phyloP scores from a whole-genome alignment of 2,888 invertebrate species.

The Gisinianus flammeolus region DNA sequence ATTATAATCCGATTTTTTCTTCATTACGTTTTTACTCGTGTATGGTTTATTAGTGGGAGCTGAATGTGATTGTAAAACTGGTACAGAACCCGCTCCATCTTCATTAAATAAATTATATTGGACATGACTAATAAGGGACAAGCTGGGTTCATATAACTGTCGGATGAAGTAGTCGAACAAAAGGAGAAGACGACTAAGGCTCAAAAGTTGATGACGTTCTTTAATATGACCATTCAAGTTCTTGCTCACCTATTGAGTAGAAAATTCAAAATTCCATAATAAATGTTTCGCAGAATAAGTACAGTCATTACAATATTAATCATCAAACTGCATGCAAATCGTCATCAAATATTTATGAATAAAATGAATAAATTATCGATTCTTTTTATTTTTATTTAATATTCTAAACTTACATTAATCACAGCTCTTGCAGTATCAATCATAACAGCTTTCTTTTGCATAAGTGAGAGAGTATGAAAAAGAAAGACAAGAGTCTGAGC shows the following conservation, averaged over 20 bases:
- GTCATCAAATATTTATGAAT: neutral
- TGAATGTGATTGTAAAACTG: neutral
- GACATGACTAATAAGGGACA: slow-evolving; percentile 81
- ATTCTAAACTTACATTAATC: slow-evolving; percentile 49
- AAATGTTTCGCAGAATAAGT: no score
- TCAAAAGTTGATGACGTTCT: slow-evolving; percentile 70
- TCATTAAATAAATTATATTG: slow-evolving; percentile 81
- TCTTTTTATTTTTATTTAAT: no score
- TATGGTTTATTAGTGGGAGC: slow-evolving; percentile 26
- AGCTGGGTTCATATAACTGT: slow-evolving; percentile 91
- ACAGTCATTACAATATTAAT: no score
- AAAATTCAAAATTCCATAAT: neutral
- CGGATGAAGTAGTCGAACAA: slow-evolving; percentile 93
- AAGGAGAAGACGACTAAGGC: slow-evolving; percentile 81
- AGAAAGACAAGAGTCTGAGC: slow-evolving; percentile 90
- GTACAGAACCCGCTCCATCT: slow-evolving; percentile 60
- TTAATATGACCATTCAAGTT: slow-evolving; percentile 46
- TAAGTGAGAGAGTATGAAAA: slow-evolving; percentile 91
- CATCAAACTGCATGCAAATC: no score
- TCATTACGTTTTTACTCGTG: slow-evolving; percentile 35
- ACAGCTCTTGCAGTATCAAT: slow-evolving; percentile 64
- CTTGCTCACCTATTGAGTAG: slow-evolving; percentile 44
- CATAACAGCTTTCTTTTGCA: slow-evolving; percentile 95
- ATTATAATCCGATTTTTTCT: slow-evolving; percentile 35
- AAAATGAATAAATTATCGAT: neutral